Base-by-base conservation (phyloP, 2,888 invertebrate genomes). In the Caenorhabditis plicata region DNA sequence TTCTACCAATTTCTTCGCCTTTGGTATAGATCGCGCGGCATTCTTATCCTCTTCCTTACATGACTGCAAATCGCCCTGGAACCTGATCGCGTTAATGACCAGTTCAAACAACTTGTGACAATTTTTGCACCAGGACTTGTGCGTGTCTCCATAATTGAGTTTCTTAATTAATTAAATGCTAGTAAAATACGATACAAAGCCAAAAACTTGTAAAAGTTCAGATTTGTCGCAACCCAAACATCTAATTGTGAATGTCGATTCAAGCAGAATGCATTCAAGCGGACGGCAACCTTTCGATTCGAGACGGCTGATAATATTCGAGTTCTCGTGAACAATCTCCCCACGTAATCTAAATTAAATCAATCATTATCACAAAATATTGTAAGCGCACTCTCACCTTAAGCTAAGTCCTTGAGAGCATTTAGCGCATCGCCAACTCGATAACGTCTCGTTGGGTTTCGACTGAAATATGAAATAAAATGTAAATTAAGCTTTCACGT, bases 71-170 rank as follows among this genome's bases (percentile, higher is more conserved):
- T 47, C 39, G 3, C 47, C 47, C 20, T 27, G 38, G 20, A 47
- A 47, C 23, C 47, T n/a, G 4, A 47, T 38, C 4, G 17, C 11
- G 1, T 17, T 29, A 27, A 47, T 38, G 8, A 27, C 9, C 5
- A 47, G 20, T 20, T 47, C 27, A 3, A 36, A 3, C 11, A 38
- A 29, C 2, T 8, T 5, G 22, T 47, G 47, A 29, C 47, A 47
- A 20, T 29, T 20, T 36, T 31, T 26, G 29, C 47, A 47, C 47
- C 47, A 47, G 2, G 38, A 38, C 20, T 47, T 47, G 39, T 47
- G 47, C 26, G 8, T 4, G 19, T 36, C 47, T 13, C 47, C 47
- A 29, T 27, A 47, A 15, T 47, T 47, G 2, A 47, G 4, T 29
- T 39, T 38, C 20, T 45, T 11, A 20, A n/a, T n/a, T n/a, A n/a